phyloP scores from a whole-genome alignment of 2,888 invertebrate species.

The Zonitis immaculata region DNA sequence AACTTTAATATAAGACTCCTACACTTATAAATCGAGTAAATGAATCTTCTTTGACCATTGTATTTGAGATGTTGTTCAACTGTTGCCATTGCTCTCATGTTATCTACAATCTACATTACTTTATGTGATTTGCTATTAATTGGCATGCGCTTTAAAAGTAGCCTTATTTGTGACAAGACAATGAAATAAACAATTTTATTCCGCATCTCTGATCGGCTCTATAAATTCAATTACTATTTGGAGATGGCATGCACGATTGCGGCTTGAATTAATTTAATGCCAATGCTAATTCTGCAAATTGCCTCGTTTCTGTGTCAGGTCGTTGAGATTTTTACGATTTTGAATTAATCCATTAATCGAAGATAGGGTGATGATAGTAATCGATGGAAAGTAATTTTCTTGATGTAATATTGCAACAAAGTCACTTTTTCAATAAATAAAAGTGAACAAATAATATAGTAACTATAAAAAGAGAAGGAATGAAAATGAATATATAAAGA shows the following conservation, averaged over 20 bases:
- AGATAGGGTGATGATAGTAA: constrained; percentile 23
- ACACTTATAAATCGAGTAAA: constrained; percentile 6
- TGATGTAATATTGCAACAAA: constrained; percentile 34
- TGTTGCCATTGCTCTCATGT: constrained; percentile 4
- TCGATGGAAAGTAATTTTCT: constrained; percentile 24
- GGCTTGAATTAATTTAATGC: constrained; percentile 33
- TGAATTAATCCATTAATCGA: constrained; percentile 9
- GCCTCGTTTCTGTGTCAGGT: constrained; percentile 10
- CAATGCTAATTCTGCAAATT: constrained; percentile 24
- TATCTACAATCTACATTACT: constrained; percentile 41
- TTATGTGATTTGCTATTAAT: constrained; percentile 42
- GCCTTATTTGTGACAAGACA: constrained; percentile 36
- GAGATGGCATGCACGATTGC: constrained; percentile 36
- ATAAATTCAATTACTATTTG: constrained; percentile 42
- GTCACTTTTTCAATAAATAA: constrained; percentile 33
- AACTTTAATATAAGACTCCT: constrained; percentile 16
- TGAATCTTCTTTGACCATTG: constrained; percentile 17
- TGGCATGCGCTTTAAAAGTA: constrained; percentile 32
- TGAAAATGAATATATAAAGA: too few relatives aligned
- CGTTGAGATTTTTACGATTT: constrained; percentile 3
- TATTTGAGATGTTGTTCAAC: constrained; percentile 14
- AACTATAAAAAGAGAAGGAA: constrained; percentile 11
- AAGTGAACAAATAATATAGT: constrained; percentile 18
- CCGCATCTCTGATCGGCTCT: constrained; percentile 30
- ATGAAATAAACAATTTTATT: constrained; percentile 38